Evolutionary conservation across 2,888 invertebrate species (phyloP).

Genomic region (Amphiduros pacificus): DNA sequence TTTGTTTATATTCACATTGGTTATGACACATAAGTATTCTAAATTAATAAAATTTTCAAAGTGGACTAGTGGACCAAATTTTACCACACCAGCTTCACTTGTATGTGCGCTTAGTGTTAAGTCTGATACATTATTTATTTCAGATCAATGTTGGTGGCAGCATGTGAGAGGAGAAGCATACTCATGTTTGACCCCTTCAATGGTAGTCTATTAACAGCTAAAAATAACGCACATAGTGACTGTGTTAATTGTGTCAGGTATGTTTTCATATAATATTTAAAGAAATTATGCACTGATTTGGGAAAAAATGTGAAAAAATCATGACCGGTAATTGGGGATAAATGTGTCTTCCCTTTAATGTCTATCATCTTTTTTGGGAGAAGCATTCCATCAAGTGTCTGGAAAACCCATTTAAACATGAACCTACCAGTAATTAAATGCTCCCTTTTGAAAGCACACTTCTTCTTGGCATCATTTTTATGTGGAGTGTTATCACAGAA

Average conservation of each 20-base stretch:
- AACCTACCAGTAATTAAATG: too few relatives aligned
- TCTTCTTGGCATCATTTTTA: too few relatives aligned
- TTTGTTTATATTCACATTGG: too few relatives aligned
- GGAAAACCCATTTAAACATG: too few relatives aligned
- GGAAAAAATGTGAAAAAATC: not conserved
- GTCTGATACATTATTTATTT: slow-evolving; percentile 22
- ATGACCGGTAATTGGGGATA: too few relatives aligned
- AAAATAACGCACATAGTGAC: slow-evolving; percentile 81
- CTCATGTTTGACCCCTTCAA: slow-evolving; percentile 85
- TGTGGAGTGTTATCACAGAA: too few relatives aligned
- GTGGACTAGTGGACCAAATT: not conserved
- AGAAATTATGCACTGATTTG: not conserved
- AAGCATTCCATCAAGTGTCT: too few relatives aligned
- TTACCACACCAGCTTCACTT: not conserved
- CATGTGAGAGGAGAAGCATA: slow-evolving; percentile 86
- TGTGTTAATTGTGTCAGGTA: slow-evolving; percentile 93
- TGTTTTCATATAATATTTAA: slow-evolving; percentile 43
- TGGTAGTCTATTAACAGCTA: slow-evolving; percentile 73
- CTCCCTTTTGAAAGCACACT: too few relatives aligned
- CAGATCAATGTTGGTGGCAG: slow-evolving; percentile 82
- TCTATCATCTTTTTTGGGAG: too few relatives aligned
- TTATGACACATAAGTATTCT: too few relatives aligned
- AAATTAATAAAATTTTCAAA: not conserved
- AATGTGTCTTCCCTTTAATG: too few relatives aligned
- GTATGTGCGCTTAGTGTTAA: not conserved